Conservation (phyloP, 2,888 invertebrate species). For the Galeopsomyia nigrocyanea region DNA sequence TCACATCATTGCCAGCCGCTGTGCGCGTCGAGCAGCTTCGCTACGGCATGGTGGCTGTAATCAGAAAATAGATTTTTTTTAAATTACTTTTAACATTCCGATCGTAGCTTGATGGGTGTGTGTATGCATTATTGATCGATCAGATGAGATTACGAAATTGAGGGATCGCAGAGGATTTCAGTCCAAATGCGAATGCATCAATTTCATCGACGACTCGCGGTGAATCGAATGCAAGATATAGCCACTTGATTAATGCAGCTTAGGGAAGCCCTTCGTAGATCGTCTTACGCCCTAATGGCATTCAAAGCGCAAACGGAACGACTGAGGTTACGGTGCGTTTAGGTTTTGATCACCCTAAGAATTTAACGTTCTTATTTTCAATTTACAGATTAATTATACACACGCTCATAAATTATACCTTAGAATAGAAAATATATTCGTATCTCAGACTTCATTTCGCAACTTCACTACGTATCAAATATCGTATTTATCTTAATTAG, state of each 20-base stretch:
- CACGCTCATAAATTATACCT: too few relatives aligned
- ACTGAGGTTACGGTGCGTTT: slow-evolving; percentile 30
- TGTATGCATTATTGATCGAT: not conserved
- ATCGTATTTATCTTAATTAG: slow-evolving; percentile 38
- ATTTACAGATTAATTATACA: too few relatives aligned
- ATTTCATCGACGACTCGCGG: slow-evolving; percentile 36
- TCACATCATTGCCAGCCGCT: slow-evolving; percentile 65
- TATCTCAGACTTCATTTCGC: not conserved
- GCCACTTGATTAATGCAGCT: slow-evolving; percentile 28
- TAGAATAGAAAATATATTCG: too few relatives aligned
- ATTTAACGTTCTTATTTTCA: slow-evolving; percentile 27
- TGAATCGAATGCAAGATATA: slow-evolving; percentile 15
- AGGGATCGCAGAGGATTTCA: not conserved
- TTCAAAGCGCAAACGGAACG: slow-evolving; percentile 12
- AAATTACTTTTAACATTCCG: too few relatives aligned
- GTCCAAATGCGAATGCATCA: slow-evolving; percentile 18
- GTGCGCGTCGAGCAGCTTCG: slow-evolving; percentile 63
- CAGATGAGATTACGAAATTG: slow-evolving; percentile 16
- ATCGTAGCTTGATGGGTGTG: not conserved
- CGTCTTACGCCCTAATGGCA: slow-evolving; percentile 37
- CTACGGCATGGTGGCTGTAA: slow-evolving; percentile 63
- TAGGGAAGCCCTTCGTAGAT: slow-evolving; percentile 39
- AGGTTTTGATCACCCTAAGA: slow-evolving; percentile 12
- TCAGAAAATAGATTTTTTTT: slow-evolving; percentile 46
- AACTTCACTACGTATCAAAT: not conserved